Base-by-base conservation (phyloP, 2,113 vertebrate species). In the Psephotus haematonotus region DNA sequence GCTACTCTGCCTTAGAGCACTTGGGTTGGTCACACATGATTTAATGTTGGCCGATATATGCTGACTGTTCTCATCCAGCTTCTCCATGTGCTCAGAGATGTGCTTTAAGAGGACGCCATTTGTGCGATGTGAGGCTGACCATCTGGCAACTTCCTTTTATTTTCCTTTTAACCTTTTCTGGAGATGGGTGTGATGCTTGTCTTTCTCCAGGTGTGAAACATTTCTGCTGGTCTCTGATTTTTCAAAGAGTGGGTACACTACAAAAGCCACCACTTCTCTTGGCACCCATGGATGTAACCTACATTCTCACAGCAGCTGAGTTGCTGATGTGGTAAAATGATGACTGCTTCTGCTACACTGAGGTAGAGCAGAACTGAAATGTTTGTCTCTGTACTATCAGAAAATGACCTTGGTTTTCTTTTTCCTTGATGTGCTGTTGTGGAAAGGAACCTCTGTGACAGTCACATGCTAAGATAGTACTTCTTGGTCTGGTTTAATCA, bases 401-500 rank as follows among this genome's bases (percentile, higher is more conserved):
- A 64, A 93, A 69, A 64, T 1, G 0, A 49, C 35, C 41, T 62
- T 71, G 39, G 7, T 31, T 80, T 91, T 87, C 47, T 3, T 10
- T 65, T 52, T 74, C 15, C 52, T 75, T 68, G 33, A 22, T 46
- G 12, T 43, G 6, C 15, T 74, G 10, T 18, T 49, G 50, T 43
- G 44, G 18, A 80, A 33, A 18, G 29, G 60, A 84, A 70, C 27
- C 17, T 50, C 31, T 47, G 52, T 62, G 35, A 24, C 3, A 7
- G 2, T 68, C 23, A 3, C 2, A 1, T 25, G 17, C 1, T 4
- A 31, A 75, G 44, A 14, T 52, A 27, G 8, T 31, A 11, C 3
- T 35, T 19, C 35, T 43, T 44, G 29, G 18, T 62, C 41, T 49
- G 28, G 7, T 43, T 67, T 85, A 62, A 60, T 47, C 31, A 70